Evolutionary conservation across 2,888 invertebrate genomes (phyloP).

Genomic region (Drosophila paranaensis): DNA sequence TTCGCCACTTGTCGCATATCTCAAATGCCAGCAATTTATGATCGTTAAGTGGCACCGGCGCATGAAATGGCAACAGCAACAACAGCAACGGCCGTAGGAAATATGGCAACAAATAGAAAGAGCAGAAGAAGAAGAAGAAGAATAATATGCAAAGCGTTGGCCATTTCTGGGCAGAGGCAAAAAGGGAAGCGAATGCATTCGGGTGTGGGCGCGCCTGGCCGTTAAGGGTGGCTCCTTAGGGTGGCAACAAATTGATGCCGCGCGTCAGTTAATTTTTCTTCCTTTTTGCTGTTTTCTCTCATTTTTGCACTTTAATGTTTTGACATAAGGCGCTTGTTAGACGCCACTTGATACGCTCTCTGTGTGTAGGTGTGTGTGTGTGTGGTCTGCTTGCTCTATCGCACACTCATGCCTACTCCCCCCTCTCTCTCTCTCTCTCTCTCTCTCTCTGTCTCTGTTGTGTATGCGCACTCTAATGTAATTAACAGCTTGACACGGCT

Average conservation of each 20-base stretch:
- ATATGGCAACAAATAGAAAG: conserved; percentile 7
- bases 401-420: background rate
- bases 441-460: background rate
- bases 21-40: conserved; percentile 59
- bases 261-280: conserved; percentile 58
- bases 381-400: background rate
- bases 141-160: conserved; percentile 6
- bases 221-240: conserved; percentile 6
- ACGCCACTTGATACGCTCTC: conserved; percentile 51
- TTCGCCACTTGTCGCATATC: conserved; percentile 55
- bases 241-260: conserved; percentile 57
- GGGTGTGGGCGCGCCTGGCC: background rate
- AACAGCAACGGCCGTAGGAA: conserved; percentile 10
- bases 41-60: conserved; percentile 56
- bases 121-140: background rate
- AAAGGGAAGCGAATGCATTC: background rate
- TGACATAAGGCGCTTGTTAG: conserved; percentile 67
- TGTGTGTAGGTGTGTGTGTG: background rate
- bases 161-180: background rate
- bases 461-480: conserved; percentile 53
- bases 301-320: conserved; percentile 61
- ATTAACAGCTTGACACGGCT: conserved; percentile 61
- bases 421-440: background rate
- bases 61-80: conserved; percentile 36
- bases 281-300: background rate